Conservation (phyloP, 2,113 vertebrate genomes). For the Anas platyrhynchos region DNA sequence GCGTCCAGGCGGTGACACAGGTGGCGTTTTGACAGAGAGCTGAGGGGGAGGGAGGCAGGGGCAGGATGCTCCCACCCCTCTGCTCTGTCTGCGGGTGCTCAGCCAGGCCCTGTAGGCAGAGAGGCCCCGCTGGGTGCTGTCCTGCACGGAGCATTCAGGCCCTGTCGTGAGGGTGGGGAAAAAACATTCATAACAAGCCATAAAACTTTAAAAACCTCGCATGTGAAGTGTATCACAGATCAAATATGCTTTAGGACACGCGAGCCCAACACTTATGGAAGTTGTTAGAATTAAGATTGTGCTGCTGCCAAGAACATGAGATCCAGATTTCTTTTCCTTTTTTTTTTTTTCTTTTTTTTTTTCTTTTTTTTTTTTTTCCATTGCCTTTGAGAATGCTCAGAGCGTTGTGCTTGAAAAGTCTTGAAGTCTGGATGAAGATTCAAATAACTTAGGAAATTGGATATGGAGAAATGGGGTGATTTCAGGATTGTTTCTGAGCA, state of each 20-base stretch:
- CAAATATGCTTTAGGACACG: fast-evolving
- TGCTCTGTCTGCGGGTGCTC: fast-evolving
- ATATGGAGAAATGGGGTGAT: neutral
- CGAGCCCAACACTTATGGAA: neutral
- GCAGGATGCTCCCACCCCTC: neutral
- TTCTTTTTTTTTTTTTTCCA: neutral
- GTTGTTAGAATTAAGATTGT: neutral
- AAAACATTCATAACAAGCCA: neutral
- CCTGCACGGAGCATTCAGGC: neutral
- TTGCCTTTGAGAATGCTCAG: neutral
- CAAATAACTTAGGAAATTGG: neutral
- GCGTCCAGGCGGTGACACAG: neutral
- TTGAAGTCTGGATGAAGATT: neutral
- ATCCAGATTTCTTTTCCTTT: neutral
- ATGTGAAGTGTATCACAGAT: neutral
- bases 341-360: too few species aligned
- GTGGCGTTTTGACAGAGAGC: neutral
- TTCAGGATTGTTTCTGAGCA: neutral
- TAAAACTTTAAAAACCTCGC: neutral
- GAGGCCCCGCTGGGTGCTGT: neutral
- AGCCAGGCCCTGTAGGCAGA: neutral
- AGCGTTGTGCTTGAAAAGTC: neutral
- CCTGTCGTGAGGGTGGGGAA: neutral
- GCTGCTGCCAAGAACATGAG: neutral
- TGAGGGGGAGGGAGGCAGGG: neutral